phyloP scores from a whole-genome alignment of 1,140 invertebrate genomes.

The Tenebrio molitor region DNA sequence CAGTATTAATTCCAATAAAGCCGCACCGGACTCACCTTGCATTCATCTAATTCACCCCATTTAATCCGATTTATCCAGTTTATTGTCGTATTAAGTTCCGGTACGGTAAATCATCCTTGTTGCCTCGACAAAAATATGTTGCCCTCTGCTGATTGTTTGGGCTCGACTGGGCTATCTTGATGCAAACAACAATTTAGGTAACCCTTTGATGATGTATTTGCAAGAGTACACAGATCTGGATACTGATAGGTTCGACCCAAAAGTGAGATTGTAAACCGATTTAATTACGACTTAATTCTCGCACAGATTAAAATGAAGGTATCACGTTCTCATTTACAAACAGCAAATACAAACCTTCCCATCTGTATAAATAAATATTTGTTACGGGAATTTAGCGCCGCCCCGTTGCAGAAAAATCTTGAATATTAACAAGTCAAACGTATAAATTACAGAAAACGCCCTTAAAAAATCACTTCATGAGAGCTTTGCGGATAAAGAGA shows the following conservation, averaged over 20 bases:
- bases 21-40: conserved; percentile 11
- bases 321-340: no score
- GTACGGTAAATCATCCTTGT: not conserved
- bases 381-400: no score
- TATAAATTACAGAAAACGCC: no score
- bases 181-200: conserved; percentile 28
- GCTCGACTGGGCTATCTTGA: conserved; percentile 10
- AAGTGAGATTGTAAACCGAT: conserved; percentile 33
- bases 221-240: conserved; percentile 12
- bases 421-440: no score
- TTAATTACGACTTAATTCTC: conserved; percentile 32
- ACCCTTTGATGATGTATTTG: conserved; percentile 18
- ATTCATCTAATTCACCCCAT: conserved; percentile 9
- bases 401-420: no score
- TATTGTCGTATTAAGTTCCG: not conserved
- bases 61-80: conserved; percentile 18
- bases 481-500: no score
- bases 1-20: conserved; percentile 18
- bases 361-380: no score
- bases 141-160: conserved; percentile 2
- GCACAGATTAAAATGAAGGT: conserved; percentile 23
- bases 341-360: no score
- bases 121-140: not conserved
- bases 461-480: no score
- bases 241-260: conserved; percentile 24